Conservation (phyloP, 2,888 invertebrate genomes). For the Erebia palarica region DNA sequence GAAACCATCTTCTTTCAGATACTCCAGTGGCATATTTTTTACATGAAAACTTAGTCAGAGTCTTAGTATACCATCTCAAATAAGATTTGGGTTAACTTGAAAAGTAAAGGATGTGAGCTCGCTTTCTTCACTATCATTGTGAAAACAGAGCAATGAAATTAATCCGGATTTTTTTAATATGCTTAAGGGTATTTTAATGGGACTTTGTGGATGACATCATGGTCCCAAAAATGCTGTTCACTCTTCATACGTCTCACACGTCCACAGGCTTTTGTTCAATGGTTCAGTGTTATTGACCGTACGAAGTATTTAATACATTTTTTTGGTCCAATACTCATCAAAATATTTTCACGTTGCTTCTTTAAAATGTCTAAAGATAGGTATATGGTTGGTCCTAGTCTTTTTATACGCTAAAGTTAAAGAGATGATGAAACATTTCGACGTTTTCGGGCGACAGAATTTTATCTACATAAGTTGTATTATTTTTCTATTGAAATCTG, state of each 20-base stretch:
- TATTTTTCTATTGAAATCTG: too few species aligned
- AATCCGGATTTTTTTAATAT: not conserved
- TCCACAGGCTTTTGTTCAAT: conserved; percentile 27
- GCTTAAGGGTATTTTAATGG: not conserved
- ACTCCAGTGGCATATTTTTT: too few species aligned
- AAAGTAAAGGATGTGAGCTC: too few species aligned
- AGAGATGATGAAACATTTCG: not conserved
- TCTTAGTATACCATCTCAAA: too few species aligned
- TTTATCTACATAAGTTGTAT: too few species aligned
- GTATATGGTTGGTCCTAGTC: not conserved
- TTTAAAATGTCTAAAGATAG: conserved; percentile 6
- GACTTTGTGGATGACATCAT: conserved; percentile 13
- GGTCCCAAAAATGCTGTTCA: conserved; percentile 27
- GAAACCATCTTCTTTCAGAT: too few species aligned
- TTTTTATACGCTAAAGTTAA: not conserved
- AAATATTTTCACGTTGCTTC: conserved; percentile 16
- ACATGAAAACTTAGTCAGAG: too few species aligned
- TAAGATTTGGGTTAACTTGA: too few species aligned
- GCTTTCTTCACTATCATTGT: too few species aligned
- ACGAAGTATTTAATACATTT: conserved; percentile 12
- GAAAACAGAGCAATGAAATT: not conserved
- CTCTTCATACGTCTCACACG: conserved; percentile 25
- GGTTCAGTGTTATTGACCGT: conserved; percentile 32
- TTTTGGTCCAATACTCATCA: conserved; percentile 13
- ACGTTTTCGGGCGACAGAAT: too few species aligned